Base-by-base conservation (phyloP, 2,888 invertebrate genomes). In the Euzophera pinguis region DNA sequence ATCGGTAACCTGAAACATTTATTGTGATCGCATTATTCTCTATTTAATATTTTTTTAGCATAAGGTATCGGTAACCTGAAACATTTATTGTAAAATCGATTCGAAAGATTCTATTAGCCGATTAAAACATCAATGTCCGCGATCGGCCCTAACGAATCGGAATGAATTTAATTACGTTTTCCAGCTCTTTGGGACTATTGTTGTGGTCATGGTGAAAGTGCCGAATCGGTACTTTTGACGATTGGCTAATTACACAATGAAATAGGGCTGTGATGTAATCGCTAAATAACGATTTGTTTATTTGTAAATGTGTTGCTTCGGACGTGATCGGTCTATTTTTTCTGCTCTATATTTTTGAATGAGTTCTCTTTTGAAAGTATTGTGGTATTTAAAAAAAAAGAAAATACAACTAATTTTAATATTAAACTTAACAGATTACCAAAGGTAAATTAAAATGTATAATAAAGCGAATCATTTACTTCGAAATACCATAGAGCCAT, bases 161-260 rank as follows among this genome's bases (percentile, higher is more conserved):
- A 17, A 37, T 37, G 17, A 45, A 51, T 35, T 43, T 43, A 51
- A 51, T 51, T 51, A 43, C 34, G 34, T 32, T 34, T 29, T 34
- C 22, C 43, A 43, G 10, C 22, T 35, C 14, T 43, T 35, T 22
- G 43, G 17, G 0, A 29, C 35, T 35, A 22, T 51, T 51, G 49
- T 32, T 1, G 29, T 27, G 39, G 49, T 45, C 54, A 42, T 54
- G 55, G 73, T 73, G 71, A 73, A 75, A 75, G 75, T 67, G 52
- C 54, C 47, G 35, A 59, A 60, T 57, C 52, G 53, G 52, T 55
- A 43, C 51, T 57, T 62, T 63, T 60, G 61, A 57, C 59, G 60
- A 61, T 60, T 65, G 67, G 62, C 59, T 72, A 73, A 72, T 72
- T 69, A 64, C 64, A 69, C 67, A 74, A 72, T 65, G 49, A 39